phyloP scores from a whole-genome alignment of 1,140 invertebrate species.

The Sesamia nonagrioides region DNA sequence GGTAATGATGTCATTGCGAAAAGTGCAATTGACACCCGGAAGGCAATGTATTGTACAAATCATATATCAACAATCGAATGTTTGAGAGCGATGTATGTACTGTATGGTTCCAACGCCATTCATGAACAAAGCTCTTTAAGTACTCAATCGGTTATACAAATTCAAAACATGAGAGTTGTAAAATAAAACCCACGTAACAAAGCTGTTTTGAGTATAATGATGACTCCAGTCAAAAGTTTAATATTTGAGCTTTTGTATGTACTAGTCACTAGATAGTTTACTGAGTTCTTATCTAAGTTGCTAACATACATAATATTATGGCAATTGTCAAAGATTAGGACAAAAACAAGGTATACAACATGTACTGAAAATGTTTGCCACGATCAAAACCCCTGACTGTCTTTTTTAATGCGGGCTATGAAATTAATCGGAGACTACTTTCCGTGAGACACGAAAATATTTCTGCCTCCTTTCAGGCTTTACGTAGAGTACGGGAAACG shows the following conservation, averaged over 20 bases:
- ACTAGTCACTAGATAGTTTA: background rate
- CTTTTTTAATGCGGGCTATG: no score
- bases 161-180: slow-evolving; percentile 16
- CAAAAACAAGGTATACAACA: no score
- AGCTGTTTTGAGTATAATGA: slow-evolving; percentile 2
- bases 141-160: slow-evolving; percentile 16
- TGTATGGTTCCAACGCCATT: slow-evolving; percentile 30
- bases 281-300: no score
- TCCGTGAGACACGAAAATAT: no score
- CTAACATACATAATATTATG: no score
- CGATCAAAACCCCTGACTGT: no score
- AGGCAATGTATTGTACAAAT: slow-evolving; percentile 44
- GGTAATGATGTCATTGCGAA: slow-evolving; percentile 51
- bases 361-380: no score
- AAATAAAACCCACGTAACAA: background rate
- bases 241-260: background rate
- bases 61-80: slow-evolving; percentile 47
- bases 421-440: no score
- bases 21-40: slow-evolving; percentile 58
- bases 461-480: no score
- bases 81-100: slow-evolving; percentile 21
- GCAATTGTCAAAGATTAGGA: no score
- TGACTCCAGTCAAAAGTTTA: background rate
- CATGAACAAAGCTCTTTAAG: slow-evolving; percentile 33
- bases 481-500: no score